Conservation (phyloP, 2,888 invertebrate genomes). For the Dryobota labecula region DNA sequence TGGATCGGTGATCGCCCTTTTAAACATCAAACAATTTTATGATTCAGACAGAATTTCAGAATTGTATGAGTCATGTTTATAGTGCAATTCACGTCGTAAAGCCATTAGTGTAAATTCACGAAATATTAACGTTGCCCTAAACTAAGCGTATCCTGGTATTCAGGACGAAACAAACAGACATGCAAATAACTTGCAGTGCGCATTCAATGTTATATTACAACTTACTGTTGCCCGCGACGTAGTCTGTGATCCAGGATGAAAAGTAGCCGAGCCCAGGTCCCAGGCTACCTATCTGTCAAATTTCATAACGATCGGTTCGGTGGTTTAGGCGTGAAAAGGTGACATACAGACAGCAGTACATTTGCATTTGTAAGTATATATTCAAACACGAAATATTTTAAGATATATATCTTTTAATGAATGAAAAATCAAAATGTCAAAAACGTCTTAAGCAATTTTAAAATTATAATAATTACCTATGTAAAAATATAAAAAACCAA, state of each 20-base stretch:
- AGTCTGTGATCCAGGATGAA: neutral
- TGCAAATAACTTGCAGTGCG: constrained; percentile 33
- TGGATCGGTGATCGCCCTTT: too few relatives aligned
- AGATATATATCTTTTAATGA: too few relatives aligned
- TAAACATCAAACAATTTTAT: constrained; percentile 45
- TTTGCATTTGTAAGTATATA: too few relatives aligned
- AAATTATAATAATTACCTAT: too few relatives aligned
- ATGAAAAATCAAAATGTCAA: too few relatives aligned
- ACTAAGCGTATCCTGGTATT: constrained; percentile 52
- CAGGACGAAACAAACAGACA: constrained; percentile 43
- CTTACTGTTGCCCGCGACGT: neutral
- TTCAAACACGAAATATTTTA: too few relatives aligned
- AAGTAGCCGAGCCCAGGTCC: neutral
- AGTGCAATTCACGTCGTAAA: constrained; percentile 38
- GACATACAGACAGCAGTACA: neutral
- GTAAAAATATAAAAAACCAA: too few relatives aligned
- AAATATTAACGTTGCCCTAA: constrained; percentile 39
- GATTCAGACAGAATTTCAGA: too few relatives aligned
- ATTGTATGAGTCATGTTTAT: constrained; percentile 33
- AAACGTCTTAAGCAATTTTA: too few relatives aligned
- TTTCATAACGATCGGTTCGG: too few relatives aligned
- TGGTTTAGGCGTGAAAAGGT: neutral
- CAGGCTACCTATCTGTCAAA: neutral
- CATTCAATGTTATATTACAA: constrained; percentile 29
- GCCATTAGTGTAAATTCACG: constrained; percentile 37